Conservation (phyloP, 2,888 invertebrate species). For the Mythimna ferrago region DNA sequence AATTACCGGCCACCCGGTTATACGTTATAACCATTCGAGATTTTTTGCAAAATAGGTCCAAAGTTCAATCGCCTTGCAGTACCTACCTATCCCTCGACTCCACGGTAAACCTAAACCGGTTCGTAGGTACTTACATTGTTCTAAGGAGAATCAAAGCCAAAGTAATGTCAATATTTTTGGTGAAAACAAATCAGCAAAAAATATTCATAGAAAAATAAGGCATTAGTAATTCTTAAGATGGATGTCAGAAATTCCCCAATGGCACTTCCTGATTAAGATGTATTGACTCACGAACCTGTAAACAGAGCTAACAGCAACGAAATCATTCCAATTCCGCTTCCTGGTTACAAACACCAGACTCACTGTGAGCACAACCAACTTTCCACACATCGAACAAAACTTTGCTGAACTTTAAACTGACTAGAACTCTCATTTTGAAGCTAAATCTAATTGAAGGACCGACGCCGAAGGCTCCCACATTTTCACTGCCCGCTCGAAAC, state of each 20-base stretch:
- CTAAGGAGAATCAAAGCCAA: slow-evolving; percentile 5
- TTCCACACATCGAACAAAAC: slow-evolving; percentile 81
- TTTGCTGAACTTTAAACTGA: slow-evolving; percentile 80
- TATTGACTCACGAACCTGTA: slow-evolving; percentile 78
- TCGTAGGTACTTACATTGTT: slow-evolving; percentile 26
- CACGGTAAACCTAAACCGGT: slow-evolving; percentile 32
- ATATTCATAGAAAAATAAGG: not conserved
- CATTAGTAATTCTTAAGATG: not conserved
- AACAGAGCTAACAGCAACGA: slow-evolving; percentile 78
- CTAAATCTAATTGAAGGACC: slow-evolving; percentile 84
- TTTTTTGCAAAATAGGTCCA: slow-evolving; percentile 1
- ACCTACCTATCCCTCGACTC: not conserved
- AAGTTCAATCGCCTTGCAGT: slow-evolving; percentile 29
- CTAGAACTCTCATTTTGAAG: slow-evolving; percentile 86
- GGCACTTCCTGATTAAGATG: slow-evolving; percentile 10
- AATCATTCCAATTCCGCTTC: slow-evolving; percentile 83
- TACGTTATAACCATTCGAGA: not conserved
- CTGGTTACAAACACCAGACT: slow-evolving; percentile 77
- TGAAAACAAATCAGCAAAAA: not conserved
- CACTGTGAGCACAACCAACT: slow-evolving; percentile 77
- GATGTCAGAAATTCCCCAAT: not conserved
- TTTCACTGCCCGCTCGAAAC: slow-evolving; percentile 84
- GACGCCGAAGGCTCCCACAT: slow-evolving; percentile 83
- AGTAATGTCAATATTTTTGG: not conserved
- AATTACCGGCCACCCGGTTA: not conserved